Evolutionary conservation across 2,888 invertebrate genomes (phyloP).

Genomic region (Liodrosophila aerea): DNA sequence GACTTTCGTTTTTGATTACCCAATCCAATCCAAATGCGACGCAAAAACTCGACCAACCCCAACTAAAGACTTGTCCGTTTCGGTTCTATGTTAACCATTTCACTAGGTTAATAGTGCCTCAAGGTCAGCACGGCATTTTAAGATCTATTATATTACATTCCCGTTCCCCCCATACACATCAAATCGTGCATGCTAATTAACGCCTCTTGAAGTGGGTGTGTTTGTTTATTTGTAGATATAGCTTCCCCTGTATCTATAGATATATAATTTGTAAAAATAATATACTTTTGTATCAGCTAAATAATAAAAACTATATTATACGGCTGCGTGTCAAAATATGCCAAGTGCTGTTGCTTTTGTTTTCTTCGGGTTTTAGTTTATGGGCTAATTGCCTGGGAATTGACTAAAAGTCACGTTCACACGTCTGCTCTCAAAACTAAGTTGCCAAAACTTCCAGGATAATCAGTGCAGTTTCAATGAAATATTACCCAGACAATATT

Average conservation of each 20-base stretch:
- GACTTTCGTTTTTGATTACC: slow-evolving; percentile 35
- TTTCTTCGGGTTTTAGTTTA: slow-evolving; percentile 26
- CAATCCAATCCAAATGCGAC: slow-evolving; percentile 54
- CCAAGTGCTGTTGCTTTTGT: slow-evolving; percentile 19
- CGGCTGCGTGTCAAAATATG: slow-evolving; percentile 39
- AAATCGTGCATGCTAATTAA: slow-evolving; percentile 46
- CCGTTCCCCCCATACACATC: slow-evolving; percentile 7
- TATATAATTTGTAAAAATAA: slow-evolving; percentile 13
- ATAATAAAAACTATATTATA: slow-evolving; percentile 26
- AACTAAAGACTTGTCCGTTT: slow-evolving; percentile 16
- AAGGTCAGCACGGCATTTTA: background rate
- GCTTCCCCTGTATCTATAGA: slow-evolving; percentile 26
- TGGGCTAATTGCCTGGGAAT: slow-evolving; percentile 25
- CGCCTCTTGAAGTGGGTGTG: slow-evolving; percentile 29
- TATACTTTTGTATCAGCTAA: slow-evolving; percentile 24
- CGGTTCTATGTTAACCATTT: slow-evolving; percentile 21
- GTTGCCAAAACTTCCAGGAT: slow-evolving; percentile 29
- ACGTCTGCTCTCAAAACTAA: slow-evolving; percentile 12
- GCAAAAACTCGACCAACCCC: slow-evolving; percentile 54
- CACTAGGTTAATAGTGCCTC: slow-evolving; percentile 1
- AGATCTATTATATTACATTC: slow-evolving; percentile 2
- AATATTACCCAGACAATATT: too few species aligned
- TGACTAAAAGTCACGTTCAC: slow-evolving; percentile 37
- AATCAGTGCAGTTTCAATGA: background rate
- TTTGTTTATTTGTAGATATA: slow-evolving; percentile 15